phyloP scores from a whole-genome alignment of 2,113 vertebrate species.

The Sitta europaea region DNA sequence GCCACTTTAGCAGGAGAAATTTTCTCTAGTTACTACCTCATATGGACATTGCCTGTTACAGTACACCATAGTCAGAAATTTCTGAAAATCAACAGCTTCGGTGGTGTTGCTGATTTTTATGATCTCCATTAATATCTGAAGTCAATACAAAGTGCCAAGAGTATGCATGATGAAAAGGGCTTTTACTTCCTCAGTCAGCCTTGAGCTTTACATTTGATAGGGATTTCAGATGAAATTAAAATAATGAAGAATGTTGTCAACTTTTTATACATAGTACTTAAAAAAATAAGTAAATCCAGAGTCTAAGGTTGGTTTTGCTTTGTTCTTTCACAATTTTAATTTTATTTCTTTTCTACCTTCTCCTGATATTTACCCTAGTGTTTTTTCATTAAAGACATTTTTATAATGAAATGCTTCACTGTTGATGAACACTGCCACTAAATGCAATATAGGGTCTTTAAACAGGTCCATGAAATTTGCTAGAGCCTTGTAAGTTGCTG shows the following conservation, averaged over 20 bases:
- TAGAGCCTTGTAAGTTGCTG: neutral
- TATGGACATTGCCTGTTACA: neutral
- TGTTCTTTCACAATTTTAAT: neutral
- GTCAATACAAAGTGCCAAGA: neutral
- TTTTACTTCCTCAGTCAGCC: neutral
- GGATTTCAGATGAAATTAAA: neutral
- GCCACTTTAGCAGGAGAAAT: neutral
- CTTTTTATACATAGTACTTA: neutral
- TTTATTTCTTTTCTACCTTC: neutral
- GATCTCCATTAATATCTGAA: neutral
- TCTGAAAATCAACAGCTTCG: neutral
- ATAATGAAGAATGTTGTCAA: fast-evolving
- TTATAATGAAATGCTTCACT: neutral
- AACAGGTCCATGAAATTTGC: neutral
- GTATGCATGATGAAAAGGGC: neutral
- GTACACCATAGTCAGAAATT: neutral
- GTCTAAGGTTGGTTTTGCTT: neutral
- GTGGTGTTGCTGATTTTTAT: neutral
- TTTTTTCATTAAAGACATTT: neutral
- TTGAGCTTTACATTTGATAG: neutral
- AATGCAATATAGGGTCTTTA: neutral
- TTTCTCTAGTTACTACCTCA: neutral
- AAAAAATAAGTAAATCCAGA: neutral
- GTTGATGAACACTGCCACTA: neutral
- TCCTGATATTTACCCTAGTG: neutral